Percentiles rank a stretch among this genome's conserved stretches.
Conservation (phyloP, 1,140 invertebrate genomes). For the Drosophila trapezifrons region DNA sequence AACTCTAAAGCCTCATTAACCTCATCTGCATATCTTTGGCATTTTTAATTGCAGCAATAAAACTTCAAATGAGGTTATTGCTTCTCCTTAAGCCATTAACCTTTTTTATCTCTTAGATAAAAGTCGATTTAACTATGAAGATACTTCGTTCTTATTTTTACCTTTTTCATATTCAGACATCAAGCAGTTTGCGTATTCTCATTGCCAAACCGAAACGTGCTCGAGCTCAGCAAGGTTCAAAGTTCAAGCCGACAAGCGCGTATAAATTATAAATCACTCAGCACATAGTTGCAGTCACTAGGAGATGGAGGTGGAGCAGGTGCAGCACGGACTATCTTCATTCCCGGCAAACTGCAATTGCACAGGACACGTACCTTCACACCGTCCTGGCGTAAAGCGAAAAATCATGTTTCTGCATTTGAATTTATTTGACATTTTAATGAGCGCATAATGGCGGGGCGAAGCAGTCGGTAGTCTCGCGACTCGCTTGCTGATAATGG, state of each 20-base stretch:
- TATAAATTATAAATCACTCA: conserved; percentile 54
- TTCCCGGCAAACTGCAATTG: conserved; percentile 53
- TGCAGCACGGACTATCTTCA: conserved; percentile 34
- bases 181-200: conserved; percentile 8
- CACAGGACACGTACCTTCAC: conserved; percentile 34
- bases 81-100: conserved; percentile 6
- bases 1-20: background rate
- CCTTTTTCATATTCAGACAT: conserved; percentile 9
- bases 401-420: conserved; percentile 72
- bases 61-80: conserved; percentile 7
- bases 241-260: conserved; percentile 49
- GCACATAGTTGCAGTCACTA: conserved; percentile 9
- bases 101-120: background rate
- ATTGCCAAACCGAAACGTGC: conserved; percentile 25
- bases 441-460: conserved; percentile 74
- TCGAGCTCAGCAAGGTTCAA: conserved; percentile 61
- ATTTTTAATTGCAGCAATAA: background rate
- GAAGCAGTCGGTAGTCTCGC: conserved; percentile 35
- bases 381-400: conserved; percentile 20
- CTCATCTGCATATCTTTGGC: background rate
- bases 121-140: conserved; percentile 3
- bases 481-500: conserved; percentile 48
- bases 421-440: conserved; percentile 82
- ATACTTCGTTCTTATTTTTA: background rate
- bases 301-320: background rate